Evolutionary conservation across 2,888 invertebrate genomes (phyloP), one percentile per base, ranked within the genome.

Genomic region (Agriopis aurantiaria): DNA sequence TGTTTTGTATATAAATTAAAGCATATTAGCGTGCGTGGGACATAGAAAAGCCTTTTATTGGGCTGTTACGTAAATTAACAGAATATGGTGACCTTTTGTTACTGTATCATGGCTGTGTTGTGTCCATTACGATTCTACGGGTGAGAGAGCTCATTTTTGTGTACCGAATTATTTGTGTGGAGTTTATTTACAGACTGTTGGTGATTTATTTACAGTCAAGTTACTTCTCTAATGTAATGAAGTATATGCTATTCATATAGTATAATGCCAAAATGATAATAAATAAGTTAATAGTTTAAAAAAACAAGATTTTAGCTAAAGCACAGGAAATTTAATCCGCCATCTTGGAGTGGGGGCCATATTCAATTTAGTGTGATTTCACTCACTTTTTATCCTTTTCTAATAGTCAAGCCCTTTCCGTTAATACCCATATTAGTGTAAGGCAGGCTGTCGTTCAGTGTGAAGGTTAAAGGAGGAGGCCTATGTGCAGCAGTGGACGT

Each of bases 11-110:
- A 79, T 78, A 78, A 80, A 81, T 78, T 75, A 77, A 59, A 67
- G 58, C 76, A 75, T 78, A 81, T 78, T 81, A 81, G 76, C 75
- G 71, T 65, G 64, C 57, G 62, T 58, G 53, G 46, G 68, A 71
- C 69, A 69, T 70, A 75, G 73, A 66, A 75, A 75, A 75, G 74
- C 77, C 75, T 75, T 76, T 80, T 80, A 80, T 82, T 80, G 73
- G 75, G 74, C 74, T 75, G 78, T 80, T 80, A 80, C 67, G 77
- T 71, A 75, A 78, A 81, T 80, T 79, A 80, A 78, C 78, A 76
- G 72, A 73, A 75, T 77, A 67, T 76, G 74, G 71, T 72, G 75
- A 78, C 72, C 75, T 75, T 76, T 74, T 68, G 52, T 55, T 57
- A 58, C 59, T 65, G 61, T 64, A 52, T 60, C 51, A 60, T 65